Percentiles rank a stretch among this genome's conserved stretches.
These are phyloP conservation scores for Criorhina ranunculi DNA, from an alignment of 2,888 invertebrate species.

Conservation along the genomic window DNA sequence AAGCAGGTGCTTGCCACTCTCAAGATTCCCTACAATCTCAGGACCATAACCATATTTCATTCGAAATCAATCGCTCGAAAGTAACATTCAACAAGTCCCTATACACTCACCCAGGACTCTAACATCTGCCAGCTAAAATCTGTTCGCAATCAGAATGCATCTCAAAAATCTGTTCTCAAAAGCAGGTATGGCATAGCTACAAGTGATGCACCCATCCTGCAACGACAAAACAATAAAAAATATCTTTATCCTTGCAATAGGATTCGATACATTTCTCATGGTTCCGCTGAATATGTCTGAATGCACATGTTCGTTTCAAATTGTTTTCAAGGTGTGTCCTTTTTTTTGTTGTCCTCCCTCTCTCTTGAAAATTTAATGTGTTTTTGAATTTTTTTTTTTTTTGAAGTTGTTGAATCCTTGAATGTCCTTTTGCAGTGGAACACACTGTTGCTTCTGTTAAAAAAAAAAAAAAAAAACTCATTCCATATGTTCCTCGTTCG, in stretches of 20 bases:
- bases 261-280: slow-evolving; percentile 63
- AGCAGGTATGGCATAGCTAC: slow-evolving; percentile 60
- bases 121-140: slow-evolving; percentile 66
- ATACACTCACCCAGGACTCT: neutral
- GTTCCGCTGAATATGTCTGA: slow-evolving; percentile 37
- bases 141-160: slow-evolving; percentile 59
- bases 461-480: slow-evolving; percentile 40
- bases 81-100: slow-evolving; percentile 33
- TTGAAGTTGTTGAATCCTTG: slow-evolving; percentile 24
- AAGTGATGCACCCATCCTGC: slow-evolving; percentile 59
- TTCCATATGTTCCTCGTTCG: slow-evolving; percentile 62
- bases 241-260: slow-evolving; percentile 36
- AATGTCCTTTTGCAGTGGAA: slow-evolving; percentile 66
- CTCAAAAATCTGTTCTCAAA: slow-evolving; percentile 55
- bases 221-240: slow-evolving; percentile 26
- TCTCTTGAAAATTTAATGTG: slow-evolving; percentile 37
- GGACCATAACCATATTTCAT: no score
- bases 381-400: slow-evolving; percentile 37
- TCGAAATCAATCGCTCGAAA: neutral
- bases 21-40: no score
- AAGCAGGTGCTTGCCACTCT: no score
- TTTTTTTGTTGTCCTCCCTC: slow-evolving; percentile 31
- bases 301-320: slow-evolving; percentile 72
- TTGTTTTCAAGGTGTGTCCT: slow-evolving; percentile 67
- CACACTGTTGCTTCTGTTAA: slow-evolving; percentile 65